Evolutionary conservation across 2,113 vertebrate genomes (phyloP), one percentile per base, ranked within the genome.

Genomic region (Lamprologus speciosus): DNA sequence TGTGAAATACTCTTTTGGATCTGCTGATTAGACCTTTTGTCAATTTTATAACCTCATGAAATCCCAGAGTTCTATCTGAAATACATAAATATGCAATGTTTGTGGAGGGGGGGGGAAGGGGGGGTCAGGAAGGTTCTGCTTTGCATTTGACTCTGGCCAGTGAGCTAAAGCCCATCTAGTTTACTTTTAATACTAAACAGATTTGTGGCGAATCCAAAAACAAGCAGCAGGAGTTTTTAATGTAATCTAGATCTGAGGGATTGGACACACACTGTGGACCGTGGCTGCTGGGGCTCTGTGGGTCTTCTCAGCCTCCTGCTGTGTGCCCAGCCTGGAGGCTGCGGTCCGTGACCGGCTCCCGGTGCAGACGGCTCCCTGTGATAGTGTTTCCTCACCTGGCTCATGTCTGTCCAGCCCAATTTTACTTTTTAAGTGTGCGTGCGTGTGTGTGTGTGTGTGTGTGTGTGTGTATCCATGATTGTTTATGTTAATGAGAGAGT

Each of bases 101-200:
- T 63, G 16, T 19, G 9, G 2, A 11, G 16, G 9, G 58, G 58
- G 5, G 9, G 11, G 21, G 4, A 2, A 8, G 12, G 12, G 3
- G 13, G 57, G 57, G 14, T 80, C 33, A 81, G 82, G 50, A 78
- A 84, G 37, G 85, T 42, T 87, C 45, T 81, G 50, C 45, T 73
- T 17, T 23, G 88, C 85, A 75, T 86, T 86, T 89, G 80, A 88
- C 40, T 8, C 14, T 5, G 19, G 80, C 23, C 80, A 50, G n/a
- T 50, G 4, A 54, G 82, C 31, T 50, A 88, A 94, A 91, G 82
- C 86, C 47, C 81, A 35, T 53, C 84, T 79, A 17, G 79, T 94
- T 95, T 92, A 93, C 89, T 94, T 95, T 94, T 91, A 95, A 94
- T 94, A 93, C 75, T 84, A 19, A 84, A 51, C 87, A 91, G 93